These are phyloP conservation scores for Potamilus streckersoni DNA, from an alignment of 1,140 invertebrate genomes.

Conservation along the genomic window DNA sequence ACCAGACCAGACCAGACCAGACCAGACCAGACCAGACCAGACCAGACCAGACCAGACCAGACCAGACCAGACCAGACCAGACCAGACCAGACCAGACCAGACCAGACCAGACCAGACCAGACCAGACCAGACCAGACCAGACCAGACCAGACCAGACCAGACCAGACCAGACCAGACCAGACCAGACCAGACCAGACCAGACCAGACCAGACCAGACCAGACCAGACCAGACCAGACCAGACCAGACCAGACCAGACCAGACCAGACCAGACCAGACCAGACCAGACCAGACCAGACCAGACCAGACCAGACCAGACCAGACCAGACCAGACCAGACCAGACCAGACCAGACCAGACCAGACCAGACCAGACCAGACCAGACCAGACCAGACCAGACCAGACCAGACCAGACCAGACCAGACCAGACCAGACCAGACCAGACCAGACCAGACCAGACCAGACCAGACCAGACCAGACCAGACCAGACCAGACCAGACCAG, in stretches of 20 bases:
- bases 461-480: slow-evolving; percentile 17
- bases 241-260: slow-evolving; percentile 5
- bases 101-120: slow-evolving; percentile 19
- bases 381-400: slow-evolving; percentile 30
- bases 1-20: slow-evolving; percentile 21
- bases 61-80: slow-evolving; percentile 28
- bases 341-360: neutral
- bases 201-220: slow-evolving; percentile 15
- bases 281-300: slow-evolving; percentile 1
- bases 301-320: slow-evolving; percentile 7
- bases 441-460: slow-evolving; percentile 32
- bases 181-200: slow-evolving; percentile 27
- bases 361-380: slow-evolving; percentile 8
- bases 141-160: slow-evolving; percentile 14
- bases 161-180: slow-evolving; percentile 24
- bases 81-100: slow-evolving; percentile 28
- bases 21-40: slow-evolving; percentile 17
- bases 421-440: slow-evolving; percentile 27
- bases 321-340: neutral
- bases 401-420: slow-evolving; percentile 18
- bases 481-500: slow-evolving; percentile 1
- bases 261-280: slow-evolving; percentile 6
- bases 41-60: slow-evolving; percentile 19
- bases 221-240: slow-evolving; percentile 11
- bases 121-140: slow-evolving; percentile 17